Base-by-base conservation (phyloP, 2,888 invertebrate species). In the Drosophila picticornis region DNA sequence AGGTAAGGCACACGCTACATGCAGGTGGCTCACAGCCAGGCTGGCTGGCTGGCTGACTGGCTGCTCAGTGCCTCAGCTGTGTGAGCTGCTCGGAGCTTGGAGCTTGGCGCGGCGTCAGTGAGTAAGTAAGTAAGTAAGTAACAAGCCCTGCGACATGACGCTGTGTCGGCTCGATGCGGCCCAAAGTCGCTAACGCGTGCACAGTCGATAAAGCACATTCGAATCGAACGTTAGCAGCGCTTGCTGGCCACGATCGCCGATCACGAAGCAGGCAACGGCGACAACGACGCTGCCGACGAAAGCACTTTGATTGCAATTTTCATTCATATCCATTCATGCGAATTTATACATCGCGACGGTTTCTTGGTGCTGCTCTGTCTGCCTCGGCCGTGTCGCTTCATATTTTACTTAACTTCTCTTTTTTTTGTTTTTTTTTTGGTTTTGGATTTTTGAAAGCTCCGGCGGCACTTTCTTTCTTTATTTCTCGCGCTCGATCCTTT, bases 151-250 rank as follows among this genome's bases (percentile, higher is more conserved):
- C 69, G 78, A 72, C 55, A 64, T 74, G 72, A 72, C 65, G 77
- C 76, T 75, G n/a, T 63, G 46, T 50, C 58, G 80, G 80, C 72
- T 72, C 60, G 65, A 22, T 72, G 77, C 59, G 80, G 73, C 77
- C 69, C 76, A 81, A 77, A 79, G 72, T 66, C 61, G 75, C 72
- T 62, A 74, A 68, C 85, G 82, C 83, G 77, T 80, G 76, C 90
- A 77, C 91, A 90, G 89, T 90, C 87, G 81, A 90, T 87, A 90
- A 90, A 90, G 72, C 76, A 86, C 89, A 90, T 83, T 91, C 89
- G 90, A 75, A 84, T 80, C 87, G 89, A 86, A 88, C 90, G 88
- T 84, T 77, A 80, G 91, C 83, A 78, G 70, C 75, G 72, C 58
- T 53, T 72, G 82, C 70, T 68, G 79, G 75, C 52, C 38, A 52